Evolutionary conservation across 2,888 invertebrate species (phyloP), one percentile per base, ranked within the genome.

Genomic region (Pyrgus malvae): DNA sequence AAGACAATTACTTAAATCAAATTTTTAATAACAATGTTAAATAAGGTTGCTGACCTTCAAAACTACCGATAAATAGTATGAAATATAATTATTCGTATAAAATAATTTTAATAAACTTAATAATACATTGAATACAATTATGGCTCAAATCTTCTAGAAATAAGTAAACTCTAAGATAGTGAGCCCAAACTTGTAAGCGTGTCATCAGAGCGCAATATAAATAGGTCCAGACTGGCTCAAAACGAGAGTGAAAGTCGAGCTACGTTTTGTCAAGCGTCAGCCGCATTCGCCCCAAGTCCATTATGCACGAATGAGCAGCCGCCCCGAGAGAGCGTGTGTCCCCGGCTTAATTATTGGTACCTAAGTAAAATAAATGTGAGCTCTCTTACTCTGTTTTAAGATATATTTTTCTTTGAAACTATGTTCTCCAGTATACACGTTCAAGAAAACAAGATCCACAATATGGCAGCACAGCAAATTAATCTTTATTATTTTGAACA

Each of bases 291-390:
- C 76, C 80, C 71, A 74, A 81, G 83, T 79, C 83, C 84, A 89
- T 89, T 90, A 90, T 85, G 87, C 88, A 88, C 88, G 87, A 89
- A 87, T 87, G 83, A 89, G 74, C 85, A 84, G 76, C 80, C 86
- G 80, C 87, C 88, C 86, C 84, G 82, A 88, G 87, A 89, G 89
- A 88, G 78, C 83, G 82, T 78, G 77, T 85, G 80, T 81, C 83
- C 75, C 76, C 68, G 72, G 74, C 73, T 78, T 85, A 85, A 87
- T 87, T 83, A 85, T 84, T 67, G 74, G 56, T 41, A 55, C 56
- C 23, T 61, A 23, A 33, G 54, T 23, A 58, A 65, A 14, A 17
- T 4, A 11, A 38, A 19, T 37, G 4, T 45, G 5, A 29, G 17
- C 25, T 19, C 12, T 53, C 3, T 45, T 1, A 11, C 14, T 1